Evolutionary conservation across 2,797 vertebrate species (phyloP).

Genomic region (Gastrophryne carolinensis): DNA sequence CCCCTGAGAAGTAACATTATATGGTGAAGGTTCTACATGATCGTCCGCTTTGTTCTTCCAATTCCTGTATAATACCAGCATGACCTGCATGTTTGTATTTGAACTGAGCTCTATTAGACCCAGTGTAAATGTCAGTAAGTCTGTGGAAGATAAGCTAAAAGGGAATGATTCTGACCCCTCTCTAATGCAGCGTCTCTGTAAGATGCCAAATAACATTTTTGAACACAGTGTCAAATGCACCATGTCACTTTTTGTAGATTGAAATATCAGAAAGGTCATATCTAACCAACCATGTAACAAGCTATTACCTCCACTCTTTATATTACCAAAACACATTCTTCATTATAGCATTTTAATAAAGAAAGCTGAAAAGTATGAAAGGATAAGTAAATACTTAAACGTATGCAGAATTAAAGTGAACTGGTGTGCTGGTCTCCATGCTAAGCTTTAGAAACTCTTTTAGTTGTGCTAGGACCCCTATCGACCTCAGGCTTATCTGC

Average conservation of each 20-base stretch:
- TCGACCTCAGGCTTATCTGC: too few relatives aligned
- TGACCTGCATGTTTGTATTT: conserved; percentile 25
- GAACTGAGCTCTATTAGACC: conserved; percentile 16
- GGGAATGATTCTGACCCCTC: conserved; percentile 3
- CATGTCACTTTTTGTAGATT: conserved; percentile 19
- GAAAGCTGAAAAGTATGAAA: background rate
- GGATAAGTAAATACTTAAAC: too few relatives aligned
- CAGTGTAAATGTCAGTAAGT: conserved; percentile 21
- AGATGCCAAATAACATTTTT: conserved; percentile 13
- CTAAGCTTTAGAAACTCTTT: too few relatives aligned
- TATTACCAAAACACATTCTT: conserved; percentile 17
- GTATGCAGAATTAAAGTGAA: too few relatives aligned
- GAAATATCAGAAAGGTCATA: conserved; percentile 23
- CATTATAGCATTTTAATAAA: conserved; percentile 25
- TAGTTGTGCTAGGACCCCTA: too few relatives aligned
- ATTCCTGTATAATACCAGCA: background rate
- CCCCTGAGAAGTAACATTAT: background rate
- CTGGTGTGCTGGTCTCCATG: too few relatives aligned
- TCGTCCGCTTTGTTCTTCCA: background rate
- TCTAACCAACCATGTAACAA: conserved; percentile 33
- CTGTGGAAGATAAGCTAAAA: conserved; percentile 24
- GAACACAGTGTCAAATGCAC: conserved; percentile 18
- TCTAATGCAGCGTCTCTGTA: background rate
- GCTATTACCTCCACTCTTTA: conserved; percentile 6
- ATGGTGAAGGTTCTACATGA: conserved; percentile 4